These are phyloP conservation scores for Scaptomyza parva DNA, from an alignment of 2,888 invertebrate genomes.

Conservation along the genomic window DNA sequence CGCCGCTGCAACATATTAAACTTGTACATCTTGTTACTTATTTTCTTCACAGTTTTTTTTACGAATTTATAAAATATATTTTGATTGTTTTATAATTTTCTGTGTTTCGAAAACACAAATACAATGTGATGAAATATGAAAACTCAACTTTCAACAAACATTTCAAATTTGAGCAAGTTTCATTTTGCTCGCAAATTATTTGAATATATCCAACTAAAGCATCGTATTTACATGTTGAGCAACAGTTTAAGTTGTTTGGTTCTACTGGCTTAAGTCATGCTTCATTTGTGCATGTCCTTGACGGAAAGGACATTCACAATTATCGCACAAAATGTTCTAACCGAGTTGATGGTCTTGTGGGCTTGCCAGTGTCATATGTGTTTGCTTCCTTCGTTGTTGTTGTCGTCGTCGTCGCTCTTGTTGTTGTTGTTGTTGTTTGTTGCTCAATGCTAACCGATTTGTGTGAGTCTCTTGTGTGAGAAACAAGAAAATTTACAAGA, in stretches of 20 bases:
- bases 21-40: background rate
- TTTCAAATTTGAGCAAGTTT: background rate
- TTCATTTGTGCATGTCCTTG: slow-evolving; percentile 47
- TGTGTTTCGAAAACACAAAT: background rate
- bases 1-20: background rate
- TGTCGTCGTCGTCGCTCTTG: background rate
- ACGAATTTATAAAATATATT: background rate
- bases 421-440: background rate
- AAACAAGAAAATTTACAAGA: slow-evolving; percentile 68
- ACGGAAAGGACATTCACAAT: slow-evolving; percentile 65
- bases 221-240: background rate
- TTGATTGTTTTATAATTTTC: background rate
- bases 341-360: slow-evolving; percentile 21
- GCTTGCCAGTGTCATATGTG: slow-evolving; percentile 45
- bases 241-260: background rate
- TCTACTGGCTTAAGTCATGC: slow-evolving; percentile 6
- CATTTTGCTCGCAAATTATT: background rate
- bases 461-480: slow-evolving; percentile 41
- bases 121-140: background rate
- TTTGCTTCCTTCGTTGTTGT: slow-evolving; percentile 30
- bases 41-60: background rate
- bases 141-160: background rate
- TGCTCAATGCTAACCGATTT: slow-evolving; percentile 14
- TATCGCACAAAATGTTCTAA: slow-evolving; percentile 51
- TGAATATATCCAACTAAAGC: no score